Evolutionary conservation across 53 echinoderm and acorn worm species (phyloP), one percentile per base, ranked within the genome.

Genomic region (Temnopleurus reevesii): DNA sequence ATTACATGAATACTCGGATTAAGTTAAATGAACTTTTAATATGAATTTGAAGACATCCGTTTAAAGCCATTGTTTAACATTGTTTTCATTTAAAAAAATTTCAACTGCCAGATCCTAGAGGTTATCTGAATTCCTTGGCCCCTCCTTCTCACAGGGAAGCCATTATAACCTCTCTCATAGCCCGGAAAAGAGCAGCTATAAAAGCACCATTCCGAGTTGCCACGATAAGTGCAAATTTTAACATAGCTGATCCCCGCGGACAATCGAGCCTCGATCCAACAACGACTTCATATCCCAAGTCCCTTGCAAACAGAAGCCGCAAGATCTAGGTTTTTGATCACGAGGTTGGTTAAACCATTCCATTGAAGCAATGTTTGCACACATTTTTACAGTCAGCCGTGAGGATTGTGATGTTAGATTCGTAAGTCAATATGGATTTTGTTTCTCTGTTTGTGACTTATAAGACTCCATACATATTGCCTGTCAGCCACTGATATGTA

Each of bases 301-400:
- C 43, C 24, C 43, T 17, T 30, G 77, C 45, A 80, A 80, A 80
- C 49, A 80, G 80, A 28, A 45, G 80, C 80, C 80, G 27, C 47
- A 80, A 80, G 80, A 80, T 80, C 80, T 80, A 49, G 80, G 80
- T 80, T 80, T 77, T 80, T 51, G 2, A 80, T 80, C 80, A 80
- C 80, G 12, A 47, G 28, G 6, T 80, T 15, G 24, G n/a, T 80
- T 80, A 15, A 80, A 80, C 80, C 46, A 30, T 17, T n/a, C 80
- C 80, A 47, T 46, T 49, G 46, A 17, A 46, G 27, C 29, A 46
- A 41, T 80, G 43, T 80, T 80, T 80, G 80, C 80, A 24, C 51
- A 49, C 29, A 51, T 17, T 80, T 38, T 28, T 51, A 49, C 51
- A 51, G 80, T 51, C 28, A 80, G 46, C 28, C 38, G 26, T 18